These are phyloP conservation scores for Coracopsis vasa DNA, from an alignment of 2,113 vertebrate genomes.

Conservation along the genomic window DNA sequence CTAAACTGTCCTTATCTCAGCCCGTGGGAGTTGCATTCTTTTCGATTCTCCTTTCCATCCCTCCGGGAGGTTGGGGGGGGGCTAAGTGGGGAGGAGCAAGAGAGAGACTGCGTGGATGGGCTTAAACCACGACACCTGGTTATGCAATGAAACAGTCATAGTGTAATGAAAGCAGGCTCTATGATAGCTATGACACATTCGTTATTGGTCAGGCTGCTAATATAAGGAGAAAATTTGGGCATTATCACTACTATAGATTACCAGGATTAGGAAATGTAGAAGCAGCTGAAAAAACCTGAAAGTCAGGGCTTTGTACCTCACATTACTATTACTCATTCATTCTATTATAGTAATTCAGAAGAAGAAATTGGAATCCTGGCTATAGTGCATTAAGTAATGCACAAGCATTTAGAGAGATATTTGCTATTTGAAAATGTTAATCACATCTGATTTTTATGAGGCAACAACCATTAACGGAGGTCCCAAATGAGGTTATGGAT, in stretches of 20 bases:
- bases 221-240: neutral
- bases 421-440: neutral
- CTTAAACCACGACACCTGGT: no score
- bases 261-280: neutral
- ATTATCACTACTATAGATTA: neutral
- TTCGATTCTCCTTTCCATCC: no score
- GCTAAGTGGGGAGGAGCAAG: no score
- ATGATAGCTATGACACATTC: neutral
- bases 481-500: neutral
- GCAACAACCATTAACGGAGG: neutral
- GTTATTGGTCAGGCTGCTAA: neutral
- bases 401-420: neutral
- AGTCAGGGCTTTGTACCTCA: neutral
- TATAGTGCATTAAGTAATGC: neutral
- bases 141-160: neutral
- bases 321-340: neutral
- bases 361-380: neutral
- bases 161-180: neutral
- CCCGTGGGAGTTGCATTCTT: no score
- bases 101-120: no score
- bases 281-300: neutral
- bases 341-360: neutral
- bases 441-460: neutral
- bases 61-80: no score
- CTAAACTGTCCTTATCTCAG: no score